Evolutionary conservation across 2,888 invertebrate genomes (phyloP), one percentile per base, ranked within the genome.

Genomic region (Prosopocoilus inquinatus): DNA sequence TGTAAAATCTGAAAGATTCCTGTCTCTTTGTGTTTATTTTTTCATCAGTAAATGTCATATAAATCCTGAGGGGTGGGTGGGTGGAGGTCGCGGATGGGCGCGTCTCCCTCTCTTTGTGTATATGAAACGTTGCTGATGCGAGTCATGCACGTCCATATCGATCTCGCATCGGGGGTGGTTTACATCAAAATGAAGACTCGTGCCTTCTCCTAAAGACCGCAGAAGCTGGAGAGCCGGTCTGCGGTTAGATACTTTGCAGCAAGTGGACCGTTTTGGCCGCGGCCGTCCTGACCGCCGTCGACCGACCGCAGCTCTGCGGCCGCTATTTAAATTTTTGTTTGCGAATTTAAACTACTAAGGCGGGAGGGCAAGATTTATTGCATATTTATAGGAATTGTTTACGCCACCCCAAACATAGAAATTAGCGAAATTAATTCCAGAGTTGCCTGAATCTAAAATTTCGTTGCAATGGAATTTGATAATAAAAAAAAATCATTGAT

Each of bases 131-230:
- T 12, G 13, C 12, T 13, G 11, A 38, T 38, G 38, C 38, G 11
- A 38, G 11, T 13, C 38, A 38, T 13, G 38, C 38, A 38, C 38
- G 13, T 38, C 12, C 11, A 38, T 38, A 38, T 38, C 38, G 38
- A 38, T 38, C 38, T 38, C 38, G 38, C 38, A 13, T 12, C 38
- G 47, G 15, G 47, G n/a, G 47, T 33, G 33, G 47, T 38, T 62
- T 62, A 55, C 57, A 53, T 62, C 57, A 60, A 61, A 62, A 60
- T 59, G 59, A 53, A 57, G 57, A 61, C 59, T 59, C 59, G 50
- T 59, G 57, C 60, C 55, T 62, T 59, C 55, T 55, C 57, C 50
- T 41, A 52, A 47, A 53, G 47, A 62, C 62, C 62, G 57, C 62
- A 62, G 50, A 60, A 60, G 55, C 57, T 51, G 53, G 50, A 57